Conservation (phyloP, 1,140 invertebrate genomes). For the Lepidostoma basale region DNA sequence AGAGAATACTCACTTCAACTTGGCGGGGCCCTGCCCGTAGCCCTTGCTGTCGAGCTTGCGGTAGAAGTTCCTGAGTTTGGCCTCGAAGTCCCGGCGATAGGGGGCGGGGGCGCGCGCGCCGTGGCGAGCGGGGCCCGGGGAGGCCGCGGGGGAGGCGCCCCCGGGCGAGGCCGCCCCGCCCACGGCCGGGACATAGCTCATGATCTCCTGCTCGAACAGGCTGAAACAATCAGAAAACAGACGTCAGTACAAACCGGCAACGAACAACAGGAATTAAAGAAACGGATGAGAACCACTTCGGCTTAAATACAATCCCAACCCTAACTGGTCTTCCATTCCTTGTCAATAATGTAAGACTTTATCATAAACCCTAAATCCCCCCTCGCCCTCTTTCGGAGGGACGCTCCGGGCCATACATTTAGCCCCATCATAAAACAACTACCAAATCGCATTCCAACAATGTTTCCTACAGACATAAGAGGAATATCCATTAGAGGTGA, state of each 20-base stretch:
- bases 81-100: constrained; percentile 91
- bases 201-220: constrained; percentile 97
- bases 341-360: no score
- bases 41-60: constrained; percentile 94
- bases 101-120: constrained; percentile 83
- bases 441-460: no score
- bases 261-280: neutral
- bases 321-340: no score
- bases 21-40: constrained; percentile 94
- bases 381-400: no score
- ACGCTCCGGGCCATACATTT: no score
- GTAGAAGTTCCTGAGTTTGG: constrained; percentile 94
- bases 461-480: no score
- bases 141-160: constrained; percentile 78
- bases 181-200: constrained; percentile 91
- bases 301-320: no score
- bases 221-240: constrained; percentile 59
- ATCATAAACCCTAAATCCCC: no score
- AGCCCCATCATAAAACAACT: no score
- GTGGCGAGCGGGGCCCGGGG: constrained; percentile 76
- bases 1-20: constrained; percentile 80
- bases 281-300: no score
- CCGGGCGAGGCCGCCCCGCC: constrained; percentile 62
- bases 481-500: no score
- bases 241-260: neutral